Conservation (phyloP, 2,113 vertebrate genomes). For the Alligator mississippiensis region DNA sequence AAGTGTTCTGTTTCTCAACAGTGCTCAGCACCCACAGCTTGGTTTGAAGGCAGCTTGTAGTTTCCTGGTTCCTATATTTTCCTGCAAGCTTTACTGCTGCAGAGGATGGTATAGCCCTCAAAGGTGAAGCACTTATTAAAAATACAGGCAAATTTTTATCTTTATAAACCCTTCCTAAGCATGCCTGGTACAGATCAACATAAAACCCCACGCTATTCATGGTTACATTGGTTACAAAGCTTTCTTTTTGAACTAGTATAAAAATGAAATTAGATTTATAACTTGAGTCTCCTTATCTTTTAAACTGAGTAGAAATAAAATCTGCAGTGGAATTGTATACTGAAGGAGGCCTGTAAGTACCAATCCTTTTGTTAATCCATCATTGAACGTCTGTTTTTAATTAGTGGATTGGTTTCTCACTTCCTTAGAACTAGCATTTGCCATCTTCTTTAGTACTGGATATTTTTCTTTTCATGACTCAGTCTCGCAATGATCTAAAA, state of each 20-base stretch:
- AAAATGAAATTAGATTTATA: background rate
- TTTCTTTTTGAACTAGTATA: background rate
- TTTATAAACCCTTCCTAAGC: background rate
- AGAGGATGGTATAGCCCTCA: background rate
- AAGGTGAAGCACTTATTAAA: background rate
- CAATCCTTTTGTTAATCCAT: background rate
- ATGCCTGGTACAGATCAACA: background rate
- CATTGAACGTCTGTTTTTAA: background rate
- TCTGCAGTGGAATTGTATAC: background rate
- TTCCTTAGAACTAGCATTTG: background rate
- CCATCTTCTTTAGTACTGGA: background rate
- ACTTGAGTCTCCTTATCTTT: background rate
- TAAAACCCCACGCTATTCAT: background rate
- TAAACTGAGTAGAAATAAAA: background rate
- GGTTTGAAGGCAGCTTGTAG: background rate
- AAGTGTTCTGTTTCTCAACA: too few relatives aligned
- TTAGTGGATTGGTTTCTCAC: background rate
- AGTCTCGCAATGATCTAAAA: background rate
- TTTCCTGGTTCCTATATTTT: background rate
- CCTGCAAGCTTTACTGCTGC: background rate
- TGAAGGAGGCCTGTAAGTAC: too few relatives aligned
- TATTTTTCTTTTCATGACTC: background rate
- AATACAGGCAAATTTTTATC: background rate
- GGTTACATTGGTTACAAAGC: background rate
- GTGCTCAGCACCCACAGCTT: background rate